phyloP scores from a whole-genome alignment of 2,888 invertebrate species.

The Tipula vernalis region DNA sequence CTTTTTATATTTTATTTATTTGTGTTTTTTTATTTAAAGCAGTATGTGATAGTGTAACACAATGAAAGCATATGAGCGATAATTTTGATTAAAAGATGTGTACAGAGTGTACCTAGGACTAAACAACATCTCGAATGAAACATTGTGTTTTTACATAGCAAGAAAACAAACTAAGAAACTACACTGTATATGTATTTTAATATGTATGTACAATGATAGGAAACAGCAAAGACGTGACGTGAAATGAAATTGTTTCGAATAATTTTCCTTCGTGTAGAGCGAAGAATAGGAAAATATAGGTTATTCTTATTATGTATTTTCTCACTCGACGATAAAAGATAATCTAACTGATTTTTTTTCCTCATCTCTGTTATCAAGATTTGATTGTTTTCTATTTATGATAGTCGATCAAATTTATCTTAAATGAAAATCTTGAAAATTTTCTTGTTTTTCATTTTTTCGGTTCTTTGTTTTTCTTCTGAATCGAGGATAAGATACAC shows the following conservation, averaged over 20 bases:
- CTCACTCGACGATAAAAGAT: background rate
- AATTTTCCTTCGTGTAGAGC: background rate
- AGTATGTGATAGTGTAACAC: background rate
- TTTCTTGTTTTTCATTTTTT: background rate
- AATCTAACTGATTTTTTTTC: background rate
- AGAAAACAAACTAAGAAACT: background rate
- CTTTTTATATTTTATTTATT: background rate
- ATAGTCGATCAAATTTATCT: background rate
- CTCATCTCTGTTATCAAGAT: background rate
- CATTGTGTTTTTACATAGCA: background rate
- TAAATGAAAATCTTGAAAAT: background rate
- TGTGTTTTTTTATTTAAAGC: background rate
- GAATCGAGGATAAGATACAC: background rate
- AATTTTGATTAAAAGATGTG: background rate
- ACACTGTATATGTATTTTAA: background rate
- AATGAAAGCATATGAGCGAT: background rate
- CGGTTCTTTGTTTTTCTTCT: background rate
- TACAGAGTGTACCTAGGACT: background rate
- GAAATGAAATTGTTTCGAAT: background rate
- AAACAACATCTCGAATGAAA: background rate
- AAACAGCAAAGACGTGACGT: background rate
- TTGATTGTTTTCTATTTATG: conserved; percentile 4
- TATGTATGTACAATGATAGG: background rate
- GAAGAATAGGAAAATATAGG: background rate
- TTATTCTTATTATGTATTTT: background rate